phyloP scores from a whole-genome alignment of 1,140 invertebrate species.

The Dendroctonus valens region DNA sequence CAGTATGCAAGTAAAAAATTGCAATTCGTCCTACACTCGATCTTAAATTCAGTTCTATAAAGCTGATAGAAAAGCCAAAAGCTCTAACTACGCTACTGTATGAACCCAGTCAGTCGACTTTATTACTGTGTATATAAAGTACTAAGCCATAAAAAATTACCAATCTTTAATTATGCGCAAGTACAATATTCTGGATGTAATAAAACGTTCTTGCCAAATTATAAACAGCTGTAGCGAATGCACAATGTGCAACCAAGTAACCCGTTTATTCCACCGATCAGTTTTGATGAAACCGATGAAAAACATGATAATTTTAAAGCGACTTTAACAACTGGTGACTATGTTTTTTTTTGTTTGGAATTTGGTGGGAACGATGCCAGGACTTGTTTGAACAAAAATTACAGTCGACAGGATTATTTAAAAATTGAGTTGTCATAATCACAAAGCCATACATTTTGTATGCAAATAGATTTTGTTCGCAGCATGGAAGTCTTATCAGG shows the following conservation, averaged over 20 bases:
- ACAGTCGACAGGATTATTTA: not conserved
- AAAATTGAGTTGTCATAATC: too few relatives aligned
- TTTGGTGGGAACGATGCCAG: slow-evolving; percentile 12
- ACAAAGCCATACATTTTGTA: too few relatives aligned
- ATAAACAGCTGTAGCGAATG: slow-evolving; percentile 17
- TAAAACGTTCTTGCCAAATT: slow-evolving; percentile 22
- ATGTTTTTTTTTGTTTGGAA: slow-evolving; percentile 5
- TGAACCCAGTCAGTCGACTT: not conserved
- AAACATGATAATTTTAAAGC: slow-evolving; percentile 20
- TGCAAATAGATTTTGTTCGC: too few relatives aligned
- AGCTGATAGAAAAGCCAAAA: too few relatives aligned
- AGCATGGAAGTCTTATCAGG: too few relatives aligned
- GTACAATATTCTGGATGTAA: slow-evolving; percentile 21
- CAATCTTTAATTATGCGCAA: slow-evolving; percentile 19
- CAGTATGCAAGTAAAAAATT: too few relatives aligned
- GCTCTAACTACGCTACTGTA: not conserved
- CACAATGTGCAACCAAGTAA: slow-evolving; percentile 12
- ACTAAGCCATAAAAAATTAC: slow-evolving; percentile 5
- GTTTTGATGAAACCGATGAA: slow-evolving; percentile 18
- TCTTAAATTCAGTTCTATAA: too few relatives aligned
- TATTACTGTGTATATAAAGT: slow-evolving; percentile 6
- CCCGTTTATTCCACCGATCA: slow-evolving; percentile 1
- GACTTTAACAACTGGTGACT: slow-evolving; percentile 7
- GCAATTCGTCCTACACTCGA: too few relatives aligned
- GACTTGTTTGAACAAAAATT: not conserved